Percentiles rank a stretch among this genome's conserved stretches.
Conservation (phyloP, 92 coral and sea anemone species). For the Paramuricea clavata region DNA sequence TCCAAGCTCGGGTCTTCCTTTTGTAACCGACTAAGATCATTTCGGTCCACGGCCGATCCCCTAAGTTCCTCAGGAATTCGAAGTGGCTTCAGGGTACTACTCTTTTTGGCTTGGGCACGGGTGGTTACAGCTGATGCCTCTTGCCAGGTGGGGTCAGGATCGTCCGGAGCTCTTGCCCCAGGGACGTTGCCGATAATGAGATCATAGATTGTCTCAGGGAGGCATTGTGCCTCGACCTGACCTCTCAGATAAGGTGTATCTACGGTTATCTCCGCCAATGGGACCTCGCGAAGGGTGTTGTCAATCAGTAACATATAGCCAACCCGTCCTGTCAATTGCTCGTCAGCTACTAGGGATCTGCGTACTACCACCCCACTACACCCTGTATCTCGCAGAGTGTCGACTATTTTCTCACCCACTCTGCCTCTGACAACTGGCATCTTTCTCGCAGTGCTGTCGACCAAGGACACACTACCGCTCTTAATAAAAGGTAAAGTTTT, state of each 20-base stretch:
- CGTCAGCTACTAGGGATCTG: not conserved
- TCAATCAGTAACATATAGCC: slow-evolving; percentile 68
- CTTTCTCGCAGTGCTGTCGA: too few relatives aligned
- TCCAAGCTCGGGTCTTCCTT: slow-evolving; percentile 42
- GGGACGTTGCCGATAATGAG: slow-evolving; percentile 48
- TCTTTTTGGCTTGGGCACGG: not conserved
- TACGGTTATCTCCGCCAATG: slow-evolving; percentile 55
- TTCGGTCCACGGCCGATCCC: not conserved
- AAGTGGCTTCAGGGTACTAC: not conserved
- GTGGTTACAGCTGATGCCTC: slow-evolving; percentile 26
- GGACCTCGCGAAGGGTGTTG: slow-evolving; percentile 68
- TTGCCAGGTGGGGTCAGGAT: slow-evolving; percentile 1
- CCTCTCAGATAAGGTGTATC: slow-evolving; percentile 67
- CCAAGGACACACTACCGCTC: too few relatives aligned
- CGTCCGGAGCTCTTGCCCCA: slow-evolving; percentile 30
- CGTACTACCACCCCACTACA: too few relatives aligned
- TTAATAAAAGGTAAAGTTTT: not conserved
- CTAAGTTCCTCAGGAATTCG: not conserved
- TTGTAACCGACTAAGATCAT: slow-evolving; percentile 38
- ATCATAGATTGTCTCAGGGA: slow-evolving; percentile 56
- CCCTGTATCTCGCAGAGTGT: too few relatives aligned
- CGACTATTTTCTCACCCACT: too few relatives aligned
- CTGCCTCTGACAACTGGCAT: slow-evolving; percentile 12
- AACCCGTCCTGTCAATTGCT: slow-evolving; percentile 38
- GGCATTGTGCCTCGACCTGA: slow-evolving; percentile 68